phyloP scores from a whole-genome alignment of 2,113 vertebrate species.

The Chloropsis hardwickii region DNA sequence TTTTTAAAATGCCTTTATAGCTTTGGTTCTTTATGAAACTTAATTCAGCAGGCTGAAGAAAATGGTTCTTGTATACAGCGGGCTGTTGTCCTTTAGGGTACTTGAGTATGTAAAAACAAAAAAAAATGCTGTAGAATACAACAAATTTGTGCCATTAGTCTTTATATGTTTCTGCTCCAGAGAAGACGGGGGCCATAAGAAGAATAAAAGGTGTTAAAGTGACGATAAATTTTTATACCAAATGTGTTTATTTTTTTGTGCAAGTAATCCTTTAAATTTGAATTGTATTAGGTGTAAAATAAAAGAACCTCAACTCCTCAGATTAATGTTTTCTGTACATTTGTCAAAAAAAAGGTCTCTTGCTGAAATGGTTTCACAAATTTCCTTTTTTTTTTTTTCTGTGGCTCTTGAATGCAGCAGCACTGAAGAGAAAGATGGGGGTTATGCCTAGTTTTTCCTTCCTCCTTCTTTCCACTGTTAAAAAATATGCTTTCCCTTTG shows the following conservation, averaged over 20 bases:
- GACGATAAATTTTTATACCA: conserved; percentile 87
- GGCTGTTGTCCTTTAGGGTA: conserved; percentile 79
- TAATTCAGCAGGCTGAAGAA: conserved; percentile 85
- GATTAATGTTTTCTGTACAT: conserved; percentile 60
- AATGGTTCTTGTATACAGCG: conserved; percentile 77
- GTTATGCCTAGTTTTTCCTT: background rate
- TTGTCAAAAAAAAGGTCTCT: background rate
- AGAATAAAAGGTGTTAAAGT: conserved; percentile 76
- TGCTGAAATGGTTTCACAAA: background rate
- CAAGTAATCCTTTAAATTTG: conserved; percentile 82
- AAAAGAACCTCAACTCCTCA: conserved; percentile 66
- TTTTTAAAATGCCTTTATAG: conserved; percentile 82
- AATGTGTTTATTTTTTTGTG: conserved; percentile 87
- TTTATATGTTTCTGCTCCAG: conserved; percentile 83
- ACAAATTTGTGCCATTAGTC: conserved; percentile 77
- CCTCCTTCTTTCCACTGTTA: background rate
- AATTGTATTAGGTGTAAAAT: conserved; percentile 84
- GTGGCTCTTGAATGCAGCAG: background rate
- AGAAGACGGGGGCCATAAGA: conserved; percentile 71
- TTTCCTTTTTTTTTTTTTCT: background rate
- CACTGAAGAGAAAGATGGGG: background rate
- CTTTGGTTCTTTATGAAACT: conserved; percentile 80
- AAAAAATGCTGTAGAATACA: conserved; percentile 73
- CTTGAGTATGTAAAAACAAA: conserved; percentile 74
- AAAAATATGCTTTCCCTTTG: background rate